phyloP scores from a whole-genome alignment of 2,797 vertebrate genomes.

The Phataginus tetradactyla region DNA sequence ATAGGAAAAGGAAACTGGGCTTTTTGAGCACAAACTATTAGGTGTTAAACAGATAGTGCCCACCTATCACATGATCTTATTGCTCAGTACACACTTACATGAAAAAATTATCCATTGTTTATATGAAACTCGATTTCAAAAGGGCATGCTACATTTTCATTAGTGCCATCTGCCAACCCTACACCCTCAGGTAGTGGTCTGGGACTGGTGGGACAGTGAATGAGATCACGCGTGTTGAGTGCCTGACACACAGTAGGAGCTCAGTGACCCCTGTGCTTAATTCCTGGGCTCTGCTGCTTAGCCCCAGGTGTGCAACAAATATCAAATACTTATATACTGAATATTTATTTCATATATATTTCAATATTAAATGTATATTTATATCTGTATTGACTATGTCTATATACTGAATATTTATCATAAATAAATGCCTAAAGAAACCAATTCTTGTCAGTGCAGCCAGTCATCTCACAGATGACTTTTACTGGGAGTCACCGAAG shows the following conservation, averaged over 20 bases:
- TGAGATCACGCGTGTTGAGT: not conserved
- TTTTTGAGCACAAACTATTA: not conserved
- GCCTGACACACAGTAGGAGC: not conserved
- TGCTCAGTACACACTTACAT: not conserved
- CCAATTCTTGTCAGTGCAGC: not conserved
- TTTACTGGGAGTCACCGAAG: not conserved
- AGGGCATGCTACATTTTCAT: not conserved
- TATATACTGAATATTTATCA: not conserved
- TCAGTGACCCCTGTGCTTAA: not conserved
- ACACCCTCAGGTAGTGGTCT: not conserved
- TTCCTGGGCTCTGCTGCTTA: not conserved
- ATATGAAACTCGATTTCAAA: not conserved
- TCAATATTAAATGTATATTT: not conserved
- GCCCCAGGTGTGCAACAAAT: not conserved
- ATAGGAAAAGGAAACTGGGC: not conserved
- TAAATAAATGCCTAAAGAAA: not conserved
- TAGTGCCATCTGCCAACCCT: not conserved
- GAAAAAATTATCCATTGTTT: not conserved
- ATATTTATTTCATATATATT: not conserved
- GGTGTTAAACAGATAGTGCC: not conserved
- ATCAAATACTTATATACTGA: not conserved
- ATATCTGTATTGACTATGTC: not conserved
- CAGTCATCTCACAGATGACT: not conserved
- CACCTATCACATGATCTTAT: too few relatives aligned
- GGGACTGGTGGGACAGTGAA: not conserved